These are phyloP conservation scores for Peribatodes rhomboidaria DNA, from an alignment of 2,888 invertebrate genomes.

Conservation along the genomic window DNA sequence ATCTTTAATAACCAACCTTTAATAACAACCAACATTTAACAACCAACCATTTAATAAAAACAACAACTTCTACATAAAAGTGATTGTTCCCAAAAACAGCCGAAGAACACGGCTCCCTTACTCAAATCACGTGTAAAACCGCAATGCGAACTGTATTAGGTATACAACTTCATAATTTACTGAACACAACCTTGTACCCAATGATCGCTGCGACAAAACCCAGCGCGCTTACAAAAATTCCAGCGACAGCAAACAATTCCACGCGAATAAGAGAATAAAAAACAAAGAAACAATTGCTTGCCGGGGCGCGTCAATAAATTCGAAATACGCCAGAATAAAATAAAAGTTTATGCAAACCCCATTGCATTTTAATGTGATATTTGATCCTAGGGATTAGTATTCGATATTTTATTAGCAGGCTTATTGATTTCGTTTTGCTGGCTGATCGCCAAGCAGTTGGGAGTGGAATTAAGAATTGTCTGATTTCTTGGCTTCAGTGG, in stretches of 20 bases:
- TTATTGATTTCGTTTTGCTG: slow-evolving; percentile 37
- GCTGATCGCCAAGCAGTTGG: slow-evolving; percentile 37
- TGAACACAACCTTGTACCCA: slow-evolving; percentile 1
- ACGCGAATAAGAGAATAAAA: slow-evolving; percentile 18
- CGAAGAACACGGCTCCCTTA: background rate
- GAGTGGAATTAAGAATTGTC: slow-evolving; percentile 46
- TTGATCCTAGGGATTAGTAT: slow-evolving; percentile 31
- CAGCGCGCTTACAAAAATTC: slow-evolving; percentile 21
- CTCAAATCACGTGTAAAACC: background rate
- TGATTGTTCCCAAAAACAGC: no score
- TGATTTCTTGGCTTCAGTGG: slow-evolving; percentile 25
- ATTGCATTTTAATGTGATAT: slow-evolving; percentile 45
- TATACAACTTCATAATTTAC: background rate
- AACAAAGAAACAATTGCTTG: slow-evolving; percentile 33
- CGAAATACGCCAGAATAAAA: slow-evolving; percentile 30
- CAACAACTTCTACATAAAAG: no score
- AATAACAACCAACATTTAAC: no score
- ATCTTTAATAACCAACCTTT: no score
- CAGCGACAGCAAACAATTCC: slow-evolving; percentile 25
- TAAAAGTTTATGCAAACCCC: slow-evolving; percentile 39
- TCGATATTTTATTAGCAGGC: slow-evolving; percentile 23
- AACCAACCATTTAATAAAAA: no score
- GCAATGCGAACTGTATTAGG: slow-evolving; percentile 9
- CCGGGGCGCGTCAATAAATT: slow-evolving; percentile 31
- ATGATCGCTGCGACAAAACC: slow-evolving; percentile 24